Conservation (phyloP, 2,888 invertebrate species). For the Schizotus pectinicornis region DNA sequence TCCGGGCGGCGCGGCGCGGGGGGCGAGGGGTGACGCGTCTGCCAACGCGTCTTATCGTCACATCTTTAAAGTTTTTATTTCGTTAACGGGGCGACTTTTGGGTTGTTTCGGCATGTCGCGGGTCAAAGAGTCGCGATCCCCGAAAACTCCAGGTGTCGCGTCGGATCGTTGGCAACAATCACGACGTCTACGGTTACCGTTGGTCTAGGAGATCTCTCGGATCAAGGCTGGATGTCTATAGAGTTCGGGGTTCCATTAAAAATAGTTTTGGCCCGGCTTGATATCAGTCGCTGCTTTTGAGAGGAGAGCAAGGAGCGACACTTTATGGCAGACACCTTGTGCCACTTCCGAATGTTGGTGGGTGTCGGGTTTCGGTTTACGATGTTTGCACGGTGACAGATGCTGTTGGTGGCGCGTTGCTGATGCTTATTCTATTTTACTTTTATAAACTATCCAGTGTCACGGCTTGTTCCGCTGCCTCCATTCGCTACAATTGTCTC, state of each 20-base stretch:
- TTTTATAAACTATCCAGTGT: conserved; percentile 1
- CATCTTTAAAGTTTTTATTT: conserved; percentile 38
- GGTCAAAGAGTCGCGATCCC: conserved; percentile 4
- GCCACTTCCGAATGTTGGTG: conserved; percentile 53
- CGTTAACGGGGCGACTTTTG: neutral
- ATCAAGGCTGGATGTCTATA: neutral
- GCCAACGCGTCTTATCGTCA: conserved; percentile 39
- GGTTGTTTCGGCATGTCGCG: conserved; percentile 8
- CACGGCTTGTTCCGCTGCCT: conserved; percentile 1
- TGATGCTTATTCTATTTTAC: conserved; percentile 23
- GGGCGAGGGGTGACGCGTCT: conserved; percentile 16
- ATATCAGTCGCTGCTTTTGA: conserved; percentile 20
- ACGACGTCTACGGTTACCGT: neutral
- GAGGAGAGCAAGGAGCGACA: conserved; percentile 37
- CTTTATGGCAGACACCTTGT: conserved; percentile 55
- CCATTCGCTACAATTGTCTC: conserved; percentile 16
- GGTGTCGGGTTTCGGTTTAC: conserved; percentile 53
- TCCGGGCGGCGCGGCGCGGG: conserved; percentile 9
- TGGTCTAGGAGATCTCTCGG: neutral
- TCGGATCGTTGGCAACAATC: neutral
- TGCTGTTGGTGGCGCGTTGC: conserved; percentile 38
- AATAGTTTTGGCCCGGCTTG: conserved; percentile 19
- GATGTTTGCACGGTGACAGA: conserved; percentile 55
- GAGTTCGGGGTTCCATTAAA: conserved; percentile 9
- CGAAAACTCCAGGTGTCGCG: neutral